phyloP scores from a whole-genome alignment of 2,888 invertebrate genomes.

The Caenorhabditis panamensis region DNA sequence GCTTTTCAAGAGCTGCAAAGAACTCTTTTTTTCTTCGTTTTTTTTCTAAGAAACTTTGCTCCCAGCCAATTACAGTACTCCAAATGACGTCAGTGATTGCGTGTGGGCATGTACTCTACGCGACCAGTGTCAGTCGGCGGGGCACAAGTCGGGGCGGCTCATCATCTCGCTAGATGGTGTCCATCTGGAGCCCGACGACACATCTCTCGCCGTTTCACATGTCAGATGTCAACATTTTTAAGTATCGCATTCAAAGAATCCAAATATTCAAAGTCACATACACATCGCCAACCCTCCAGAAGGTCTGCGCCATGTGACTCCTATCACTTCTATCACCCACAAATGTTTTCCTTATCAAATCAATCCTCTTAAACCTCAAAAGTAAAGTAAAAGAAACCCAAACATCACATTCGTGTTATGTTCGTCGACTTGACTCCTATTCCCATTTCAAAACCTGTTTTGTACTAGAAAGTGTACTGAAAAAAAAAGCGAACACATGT shows the following conservation, averaged over 20 bases:
- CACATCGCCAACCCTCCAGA: not conserved
- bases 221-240: slow-evolving; percentile 8
- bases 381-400: too few species aligned
- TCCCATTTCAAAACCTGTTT: not conserved
- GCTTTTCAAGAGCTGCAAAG: not conserved
- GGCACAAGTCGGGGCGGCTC: too few species aligned
- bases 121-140: not conserved
- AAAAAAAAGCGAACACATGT: not conserved
- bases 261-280: not conserved
- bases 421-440: not conserved
- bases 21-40: not conserved
- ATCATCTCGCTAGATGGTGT: slow-evolving; percentile 10
- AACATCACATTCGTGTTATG: not conserved
- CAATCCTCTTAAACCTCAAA: not conserved
- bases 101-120: slow-evolving; percentile 10
- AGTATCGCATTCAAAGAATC: not conserved
- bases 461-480: slow-evolving; percentile 12
- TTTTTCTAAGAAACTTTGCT: too few species aligned
- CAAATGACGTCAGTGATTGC: slow-evolving; percentile 10
- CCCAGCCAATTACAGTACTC: not conserved
- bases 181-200: not conserved
- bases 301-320: not conserved
- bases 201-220: slow-evolving; percentile 1
- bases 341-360: not conserved
- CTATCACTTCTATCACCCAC: not conserved